Base-by-base conservation (phyloP, 2,113 vertebrate species). In the Isichthys henryi region DNA sequence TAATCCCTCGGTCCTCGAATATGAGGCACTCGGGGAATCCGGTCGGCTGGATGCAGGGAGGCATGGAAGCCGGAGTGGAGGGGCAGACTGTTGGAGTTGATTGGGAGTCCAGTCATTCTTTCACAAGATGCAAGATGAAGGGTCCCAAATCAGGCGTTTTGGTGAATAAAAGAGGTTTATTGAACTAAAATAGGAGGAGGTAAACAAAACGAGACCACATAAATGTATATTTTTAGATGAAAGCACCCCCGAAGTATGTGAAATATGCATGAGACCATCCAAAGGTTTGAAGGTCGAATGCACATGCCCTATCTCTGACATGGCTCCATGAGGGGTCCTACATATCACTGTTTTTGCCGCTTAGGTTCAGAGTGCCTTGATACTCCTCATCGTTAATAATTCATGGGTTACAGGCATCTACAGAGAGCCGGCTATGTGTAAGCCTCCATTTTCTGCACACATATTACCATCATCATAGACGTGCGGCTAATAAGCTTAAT, bases 211-310 rank as follows among this genome's bases (percentile, higher is more conserved):
- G 0, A 88, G 46, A 17, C 56, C 87, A 89, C 89, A 91, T 80
- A 93, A 11, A 56, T 49, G 83, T 89, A 92, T 95, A 95, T 95
- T 95, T 96, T 95, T 95, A 96, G 93, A 92, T 39, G 88, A 87
- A 90, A 48, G 50, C 52, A 66, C 82, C 89, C 74, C 74, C 90
- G 88, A 94, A 94, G 95, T 93, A 95, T 94, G 91, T 96, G 91
- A 95, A 96, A 96, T 91, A 96, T 95, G 91, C 90, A 96, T 95
- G 95, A 95, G 90, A 27, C 56, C n/a, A 89, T 86, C 91, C 88
- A 58, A 87, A 90, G 52, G 52, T 46, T 9, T 91, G 56, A 93
- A 93, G 94, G 91, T 80, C 91, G 48, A 77, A 49, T 88, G 90
- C 94, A 94, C 95, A 90, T 93, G 92, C 92, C 92, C 92, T 91